These are phyloP conservation scores for Limnothrissa miodon DNA, from an alignment of 2,113 vertebrate species.

Conservation along the genomic window DNA sequence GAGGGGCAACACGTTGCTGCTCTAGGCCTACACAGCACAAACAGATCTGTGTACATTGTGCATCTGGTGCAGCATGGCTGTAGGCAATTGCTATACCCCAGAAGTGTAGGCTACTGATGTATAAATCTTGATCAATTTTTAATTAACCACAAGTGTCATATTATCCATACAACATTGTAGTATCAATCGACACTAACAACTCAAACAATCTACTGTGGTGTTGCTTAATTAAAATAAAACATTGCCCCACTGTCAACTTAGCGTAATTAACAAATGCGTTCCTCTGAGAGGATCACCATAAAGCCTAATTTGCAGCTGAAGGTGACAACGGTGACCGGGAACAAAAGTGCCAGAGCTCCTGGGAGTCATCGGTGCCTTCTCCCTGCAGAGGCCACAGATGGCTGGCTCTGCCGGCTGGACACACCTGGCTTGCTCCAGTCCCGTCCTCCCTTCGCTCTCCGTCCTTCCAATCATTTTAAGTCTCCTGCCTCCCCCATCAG, in stretches of 20 bases:
- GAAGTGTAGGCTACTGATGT: not conserved
- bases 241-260: not conserved
- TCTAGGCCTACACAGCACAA: no score
- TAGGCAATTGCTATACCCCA: not conserved
- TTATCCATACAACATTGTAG: not conserved
- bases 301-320: not conserved
- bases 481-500: slow-evolving; percentile 18
- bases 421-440: slow-evolving; percentile 8
- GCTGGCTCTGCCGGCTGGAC: not conserved
- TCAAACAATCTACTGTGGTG: not conserved
- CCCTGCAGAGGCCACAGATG: slow-evolving; percentile 7
- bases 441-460: not conserved
- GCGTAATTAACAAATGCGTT: not conserved
- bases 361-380: not conserved
- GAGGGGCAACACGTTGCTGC: no score
- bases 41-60: not conserved
- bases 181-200: not conserved
- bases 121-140: not conserved
- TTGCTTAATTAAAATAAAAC: not conserved
- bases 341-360: not conserved
- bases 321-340: not conserved
- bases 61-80: not conserved
- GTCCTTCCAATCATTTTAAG: slow-evolving; percentile 7
- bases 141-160: not conserved
- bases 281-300: not conserved